phyloP scores from a whole-genome alignment of 2,888 invertebrate genomes.

The Cantharis nigra region DNA sequence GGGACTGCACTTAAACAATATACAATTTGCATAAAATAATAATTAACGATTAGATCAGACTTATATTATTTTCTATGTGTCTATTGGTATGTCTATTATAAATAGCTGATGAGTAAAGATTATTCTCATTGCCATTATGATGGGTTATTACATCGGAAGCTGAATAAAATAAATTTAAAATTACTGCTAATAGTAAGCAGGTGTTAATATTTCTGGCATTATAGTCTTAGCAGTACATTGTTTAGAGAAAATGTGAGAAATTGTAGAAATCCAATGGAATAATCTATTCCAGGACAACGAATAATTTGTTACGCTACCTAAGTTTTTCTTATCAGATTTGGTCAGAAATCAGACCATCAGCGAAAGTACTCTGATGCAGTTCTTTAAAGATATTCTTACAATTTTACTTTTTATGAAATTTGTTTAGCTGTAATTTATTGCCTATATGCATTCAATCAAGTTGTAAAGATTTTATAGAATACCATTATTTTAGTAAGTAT shows the following conservation, averaged over 20 bases:
- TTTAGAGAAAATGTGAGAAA: neutral
- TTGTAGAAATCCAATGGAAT: too few relatives aligned
- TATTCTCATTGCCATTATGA: neutral
- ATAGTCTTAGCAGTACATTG: neutral
- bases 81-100: neutral
- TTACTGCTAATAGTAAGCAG: neutral
- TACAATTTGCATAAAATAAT: neutral
- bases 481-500: neutral
- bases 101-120: neutral
- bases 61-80: neutral
- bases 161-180: neutral
- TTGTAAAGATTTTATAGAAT: neutral
- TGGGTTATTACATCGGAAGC: neutral
- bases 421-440: neutral
- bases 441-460: neutral
- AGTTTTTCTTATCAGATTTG: too few relatives aligned
- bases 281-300: too few relatives aligned
- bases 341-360: too few relatives aligned
- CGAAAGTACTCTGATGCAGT: too few relatives aligned
- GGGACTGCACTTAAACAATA: neutral
- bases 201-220: neutral
- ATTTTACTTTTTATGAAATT: too few relatives aligned
- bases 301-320: too few relatives aligned
- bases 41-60: neutral
- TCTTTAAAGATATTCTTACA: too few relatives aligned